Evolutionary conservation across 2,888 invertebrate species (phyloP), one percentile per base, ranked within the genome.

Genomic region (Cantharis nigra): DNA sequence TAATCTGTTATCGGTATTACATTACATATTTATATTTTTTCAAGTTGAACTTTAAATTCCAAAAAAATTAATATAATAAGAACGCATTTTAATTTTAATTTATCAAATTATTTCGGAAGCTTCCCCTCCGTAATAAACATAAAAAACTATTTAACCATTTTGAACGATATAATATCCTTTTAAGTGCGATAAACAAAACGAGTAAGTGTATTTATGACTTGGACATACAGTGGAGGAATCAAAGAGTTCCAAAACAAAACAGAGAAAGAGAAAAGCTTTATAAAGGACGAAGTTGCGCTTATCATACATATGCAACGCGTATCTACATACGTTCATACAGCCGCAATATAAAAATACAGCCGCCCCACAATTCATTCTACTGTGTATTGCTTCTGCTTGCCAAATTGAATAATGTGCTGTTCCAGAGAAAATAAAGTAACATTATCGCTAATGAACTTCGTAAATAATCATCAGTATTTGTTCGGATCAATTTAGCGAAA

Each of bases 261-360:
- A 49, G 81, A 81, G 81, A 80, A 80, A 78, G 80, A 82, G 84
- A 84, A 83, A 79, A 83, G 85, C 82, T 85, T 83, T 84, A 84
- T 84, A 85, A 86, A 85, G 85, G 85, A 85, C 85, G 84, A 84
- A 82, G 82, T 85, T 84, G 82, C 85, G 87, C 87, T 87, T 87
- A 87, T 87, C 87, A 87, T 87, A 86, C 86, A 87, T 87, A 87
- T 87, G 87, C 87, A 87, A 87, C 86, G 86, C 85, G 85, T 87
- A 87, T 86, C 85, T 86, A 86, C 85, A 86, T 86, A 85, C 85
- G 85, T 84, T 84, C 84, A 84, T 85, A 86, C 84, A 85, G 84
- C 83, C 85, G 83, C 85, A 84, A 86, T 86, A 86, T 86, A 86
- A 86, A 86, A 87, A 86, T 86, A 86, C 84, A 80, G 82, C 81